Evolutionary conservation across 2,113 vertebrate species (phyloP), one percentile per base, ranked within the genome.

Genomic region (Larimichthys polyactis): DNA sequence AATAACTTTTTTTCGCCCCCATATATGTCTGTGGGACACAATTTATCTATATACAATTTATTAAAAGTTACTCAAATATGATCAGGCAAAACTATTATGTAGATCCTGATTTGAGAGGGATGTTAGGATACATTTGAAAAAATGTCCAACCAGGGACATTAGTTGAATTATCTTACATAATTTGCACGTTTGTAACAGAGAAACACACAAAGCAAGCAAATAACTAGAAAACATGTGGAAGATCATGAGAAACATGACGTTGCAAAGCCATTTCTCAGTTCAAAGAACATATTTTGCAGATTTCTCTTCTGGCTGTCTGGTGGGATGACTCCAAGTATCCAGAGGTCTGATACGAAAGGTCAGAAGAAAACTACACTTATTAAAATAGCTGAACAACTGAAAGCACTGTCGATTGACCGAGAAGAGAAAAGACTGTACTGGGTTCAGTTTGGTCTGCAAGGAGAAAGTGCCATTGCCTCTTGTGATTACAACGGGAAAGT

Each of bases 261-360:
- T 40, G 0, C 59, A 78, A 68, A 72, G 5, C 1, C 8, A 1
- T 20, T 60, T 27, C 11, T 70, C 4, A 59, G 8, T 9, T 63
- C 1, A 15, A 69, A 66, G 71, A 44, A 32, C 70, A 55, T 60
- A 63, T 75, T 65, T 78, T 90, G 58, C 92, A 99, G 98, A 90
- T 88, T 96, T 68, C 74, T 99, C 51, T 99, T 99, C 90, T 98
- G 97, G 96, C 90, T 97, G 69, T 97, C 96, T 32, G 95, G 94
- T 11, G 93, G 93, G 11, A 70, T 59, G 24, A 54, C 84, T n/a
- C 86, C 95, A 29, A 95, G 94, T 52, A 94, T 99, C 90, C 91
- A 96, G 75, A 94, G 95, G 49, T 90, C 91, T 8, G 91, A 92
- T 48, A 58, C 96, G 20, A 62, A 75, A 0, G 96, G 95, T 24